Base-by-base conservation (phyloP, 2,797 vertebrate genomes). In the Ciconia nigra region DNA sequence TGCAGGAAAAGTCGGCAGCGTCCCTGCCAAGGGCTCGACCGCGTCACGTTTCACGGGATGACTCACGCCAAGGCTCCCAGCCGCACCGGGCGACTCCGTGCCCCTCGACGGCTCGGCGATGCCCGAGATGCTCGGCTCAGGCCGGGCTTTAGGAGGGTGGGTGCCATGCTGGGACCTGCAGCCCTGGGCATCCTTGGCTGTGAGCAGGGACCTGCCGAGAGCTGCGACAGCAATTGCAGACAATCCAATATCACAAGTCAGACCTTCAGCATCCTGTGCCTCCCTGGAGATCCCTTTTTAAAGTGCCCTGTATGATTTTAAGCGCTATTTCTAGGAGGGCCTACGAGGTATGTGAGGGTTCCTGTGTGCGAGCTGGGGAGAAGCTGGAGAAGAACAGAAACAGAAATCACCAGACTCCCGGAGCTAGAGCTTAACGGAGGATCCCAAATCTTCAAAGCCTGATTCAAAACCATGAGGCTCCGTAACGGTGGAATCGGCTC, bases 201-300 rank as follows among this genome's bases (percentile, higher is more conserved):
- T 5, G 41, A 71, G 55, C 33, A 54, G 11, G 44, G 37, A 39
- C 14, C 46, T 35, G 35, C 65, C 4, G 4, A 46, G 72, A 54
- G 17, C 16, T 4, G 55, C 7, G 5, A 59, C 42, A 31, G 57
- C 61, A 37, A 31, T 4, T 15, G 42, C 33, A 35, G 52, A 58
- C 2, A 10, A 47, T n/a, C 17, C 35, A 18, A 25, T 10, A 11
- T 1, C 22, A 0, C 2, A 0, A 41, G 35, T 1, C 42, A 15
- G 84, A 21, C 15, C 61, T 46, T 44, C 52, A 58, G 83, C 49
- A 47, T 5, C 37, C 81, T 2, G 10, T 3, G 12, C 6, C 10
- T 71, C 44, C 67, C 44, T 3, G 66, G 26, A 37, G 41, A 57
- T 7, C 55, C 51, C 26, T 13, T 41, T 33, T 19, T 28, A 9